Conservation (phyloP, 2,113 vertebrate species). For the Hippocampus guttulatus region DNA sequence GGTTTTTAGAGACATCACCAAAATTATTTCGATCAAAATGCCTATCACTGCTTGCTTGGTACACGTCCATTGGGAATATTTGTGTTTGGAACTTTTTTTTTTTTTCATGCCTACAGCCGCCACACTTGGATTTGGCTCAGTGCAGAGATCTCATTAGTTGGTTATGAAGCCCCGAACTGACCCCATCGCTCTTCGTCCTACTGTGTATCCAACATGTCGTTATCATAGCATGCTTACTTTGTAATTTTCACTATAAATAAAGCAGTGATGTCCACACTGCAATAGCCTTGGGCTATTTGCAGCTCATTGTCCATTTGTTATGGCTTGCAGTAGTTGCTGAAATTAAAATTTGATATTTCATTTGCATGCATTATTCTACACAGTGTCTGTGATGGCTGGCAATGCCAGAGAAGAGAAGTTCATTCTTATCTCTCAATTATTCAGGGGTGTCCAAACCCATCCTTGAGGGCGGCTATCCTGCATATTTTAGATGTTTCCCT, state of each 20-base stretch:
- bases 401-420: too few species aligned
- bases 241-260: neutral
- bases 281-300: too few species aligned
- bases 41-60: slow-evolving; percentile 31
- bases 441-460: too few species aligned
- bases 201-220: neutral
- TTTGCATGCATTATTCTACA: too few species aligned
- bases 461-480: too few species aligned
- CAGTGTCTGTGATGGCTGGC: too few species aligned
- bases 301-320: too few species aligned
- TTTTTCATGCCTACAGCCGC: slow-evolving; percentile 1
- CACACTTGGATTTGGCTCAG: neutral
- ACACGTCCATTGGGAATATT: slow-evolving; percentile 10
- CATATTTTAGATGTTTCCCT: too few species aligned
- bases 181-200: neutral
- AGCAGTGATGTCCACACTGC: neutral
- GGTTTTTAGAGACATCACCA: slow-evolving; percentile 29
- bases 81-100: neutral
- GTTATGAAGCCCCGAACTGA: slow-evolving; percentile 5
- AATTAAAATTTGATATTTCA: too few species aligned
- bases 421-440: too few species aligned
- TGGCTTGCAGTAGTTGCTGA: too few species aligned
- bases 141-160: neutral
- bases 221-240: neutral
- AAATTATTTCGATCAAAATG: slow-evolving; percentile 38